Evolutionary conservation across 2,113 vertebrate genomes (phyloP).

Genomic region (Archocentrus centrarchus): DNA sequence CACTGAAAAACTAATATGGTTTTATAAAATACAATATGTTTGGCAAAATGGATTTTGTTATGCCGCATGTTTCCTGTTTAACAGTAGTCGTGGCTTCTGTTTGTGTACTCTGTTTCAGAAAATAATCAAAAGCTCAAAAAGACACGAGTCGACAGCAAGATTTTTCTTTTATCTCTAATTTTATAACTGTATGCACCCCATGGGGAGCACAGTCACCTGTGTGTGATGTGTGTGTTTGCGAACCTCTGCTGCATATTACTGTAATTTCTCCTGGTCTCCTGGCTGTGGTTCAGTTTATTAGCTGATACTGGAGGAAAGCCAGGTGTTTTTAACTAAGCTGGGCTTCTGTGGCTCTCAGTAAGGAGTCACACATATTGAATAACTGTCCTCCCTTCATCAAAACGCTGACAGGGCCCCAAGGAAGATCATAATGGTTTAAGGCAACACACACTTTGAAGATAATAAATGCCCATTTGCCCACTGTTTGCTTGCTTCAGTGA

Average conservation of each 20-base stretch:
- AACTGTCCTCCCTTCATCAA: constrained; percentile 23
- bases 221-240: constrained; percentile 38
- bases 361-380: constrained; percentile 36
- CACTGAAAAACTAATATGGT: not conserved
- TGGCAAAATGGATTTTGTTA: constrained; percentile 5
- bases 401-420: constrained; percentile 25
- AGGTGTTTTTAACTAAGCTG: constrained; percentile 48
- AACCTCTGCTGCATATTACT: constrained; percentile 34
- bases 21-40: constrained; percentile 15
- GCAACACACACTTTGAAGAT: constrained; percentile 26
- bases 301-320: constrained; percentile 30
- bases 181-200: constrained; percentile 32
- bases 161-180: constrained; percentile 64
- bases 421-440: constrained; percentile 17
- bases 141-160: constrained; percentile 28
- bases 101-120: not conserved
- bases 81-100: not conserved
- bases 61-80: not conserved
- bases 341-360: constrained; percentile 23
- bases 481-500: not conserved
- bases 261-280: constrained; percentile 22
- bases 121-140: constrained; percentile 40
- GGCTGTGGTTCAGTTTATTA: constrained; percentile 42
- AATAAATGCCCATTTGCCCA: not conserved
- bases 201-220: constrained; percentile 37